Evolutionary conservation across 2,113 vertebrate genomes (phyloP).

Genomic region (Caranx melampygus): DNA sequence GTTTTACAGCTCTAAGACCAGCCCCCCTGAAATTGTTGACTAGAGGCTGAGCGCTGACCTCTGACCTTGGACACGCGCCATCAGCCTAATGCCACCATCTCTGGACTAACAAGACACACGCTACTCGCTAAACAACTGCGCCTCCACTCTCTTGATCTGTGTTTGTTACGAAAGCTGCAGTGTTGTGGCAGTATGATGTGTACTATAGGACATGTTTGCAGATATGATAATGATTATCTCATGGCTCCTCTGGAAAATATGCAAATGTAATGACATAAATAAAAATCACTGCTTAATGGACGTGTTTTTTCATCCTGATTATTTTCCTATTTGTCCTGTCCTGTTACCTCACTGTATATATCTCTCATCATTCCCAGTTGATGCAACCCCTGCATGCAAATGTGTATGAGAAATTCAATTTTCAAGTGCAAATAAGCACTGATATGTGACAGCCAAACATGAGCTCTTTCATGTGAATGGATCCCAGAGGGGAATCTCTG

Average conservation of each 20-base stretch:
- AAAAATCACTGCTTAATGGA: constrained; percentile 14
- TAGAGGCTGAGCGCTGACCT: constrained; percentile 59
- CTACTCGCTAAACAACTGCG: neutral
- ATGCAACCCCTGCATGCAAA: constrained; percentile 24
- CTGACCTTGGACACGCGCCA: constrained; percentile 58
- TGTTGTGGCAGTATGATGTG: neutral
- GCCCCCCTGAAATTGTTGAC: constrained; percentile 38
- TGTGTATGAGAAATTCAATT: constrained; percentile 26
- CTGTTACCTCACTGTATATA: neutral
- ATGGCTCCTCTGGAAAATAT: neutral
- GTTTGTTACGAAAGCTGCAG: constrained; percentile 1
- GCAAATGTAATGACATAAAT: neutral
- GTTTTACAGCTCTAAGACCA: constrained; percentile 47
- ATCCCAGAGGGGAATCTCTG: constrained; percentile 42
- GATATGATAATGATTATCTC: neutral
- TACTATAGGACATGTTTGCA: neutral
- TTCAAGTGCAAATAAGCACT: constrained; percentile 36
- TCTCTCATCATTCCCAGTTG: constrained; percentile 17
- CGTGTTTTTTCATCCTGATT: neutral
- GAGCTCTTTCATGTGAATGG: constrained; percentile 37
- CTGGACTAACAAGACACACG: constrained; percentile 28
- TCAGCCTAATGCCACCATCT: constrained; percentile 32
- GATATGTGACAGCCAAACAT: constrained; percentile 34
- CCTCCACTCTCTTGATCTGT: neutral
- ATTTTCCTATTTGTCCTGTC: neutral